Evolutionary conservation across 1,140 invertebrate species (phyloP).

Genomic region (Brachionus rubens): DNA sequence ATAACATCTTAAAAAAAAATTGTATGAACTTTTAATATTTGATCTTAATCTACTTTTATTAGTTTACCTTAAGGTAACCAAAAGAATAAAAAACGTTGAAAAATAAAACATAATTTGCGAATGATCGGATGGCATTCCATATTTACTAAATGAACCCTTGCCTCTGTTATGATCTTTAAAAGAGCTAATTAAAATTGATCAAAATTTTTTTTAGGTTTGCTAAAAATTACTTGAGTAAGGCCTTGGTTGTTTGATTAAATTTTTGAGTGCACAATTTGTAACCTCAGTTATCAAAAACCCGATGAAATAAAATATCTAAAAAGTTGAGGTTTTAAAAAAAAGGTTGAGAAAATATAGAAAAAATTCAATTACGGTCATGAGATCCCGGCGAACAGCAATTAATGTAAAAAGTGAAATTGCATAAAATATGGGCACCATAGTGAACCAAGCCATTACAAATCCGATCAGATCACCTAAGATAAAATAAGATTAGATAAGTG

Average conservation of each 20-base stretch:
- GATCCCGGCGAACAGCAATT: constrained; percentile 80
- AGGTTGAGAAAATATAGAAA: not conserved
- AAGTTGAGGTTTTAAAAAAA: not conserved
- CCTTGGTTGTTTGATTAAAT: constrained; percentile 74
- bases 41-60: not conserved
- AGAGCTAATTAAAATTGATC: not conserved
- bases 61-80: constrained; percentile 19
- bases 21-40: not conserved
- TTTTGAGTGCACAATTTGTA: constrained; percentile 76
- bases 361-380: constrained; percentile 75
- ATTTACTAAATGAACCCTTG: constrained; percentile 71
- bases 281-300: constrained; percentile 75
- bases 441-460: constrained; percentile 74
- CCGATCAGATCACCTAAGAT: constrained; percentile 71
- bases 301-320: constrained; percentile 77
- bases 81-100: constrained; percentile 61
- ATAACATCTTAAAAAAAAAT: constrained; percentile 1
- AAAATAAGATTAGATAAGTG: not conserved
- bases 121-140: constrained; percentile 90
- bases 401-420: constrained; percentile 76
- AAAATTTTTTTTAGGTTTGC: constrained; percentile 59
- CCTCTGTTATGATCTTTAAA: constrained; percentile 53
- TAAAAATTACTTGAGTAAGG: constrained; percentile 64
- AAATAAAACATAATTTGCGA: constrained; percentile 90
- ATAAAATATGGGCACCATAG: constrained; percentile 77